Evolutionary conservation across 2,113 vertebrate genomes (phyloP).

Genomic region (Scophthalmus maximus): DNA sequence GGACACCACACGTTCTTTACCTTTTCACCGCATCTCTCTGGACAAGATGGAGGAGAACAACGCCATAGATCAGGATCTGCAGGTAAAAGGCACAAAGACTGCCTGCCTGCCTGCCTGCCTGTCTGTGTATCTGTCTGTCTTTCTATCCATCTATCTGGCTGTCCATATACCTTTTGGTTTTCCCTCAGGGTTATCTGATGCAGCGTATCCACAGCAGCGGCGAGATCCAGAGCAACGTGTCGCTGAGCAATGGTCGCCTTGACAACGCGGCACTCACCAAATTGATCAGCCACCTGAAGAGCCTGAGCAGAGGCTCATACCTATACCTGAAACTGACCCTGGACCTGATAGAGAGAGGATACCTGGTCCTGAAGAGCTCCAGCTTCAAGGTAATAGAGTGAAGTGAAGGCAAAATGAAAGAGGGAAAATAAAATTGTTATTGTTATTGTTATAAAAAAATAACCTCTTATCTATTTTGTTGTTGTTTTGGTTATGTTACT

Average conservation of each 20-base stretch:
- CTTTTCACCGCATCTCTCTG: slow-evolving; percentile 96
- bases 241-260: slow-evolving; percentile 93
- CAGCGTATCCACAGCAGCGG: slow-evolving; percentile 96
- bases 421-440: too few relatives aligned
- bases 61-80: slow-evolving; percentile 96
- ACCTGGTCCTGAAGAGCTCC: slow-evolving; percentile 97
- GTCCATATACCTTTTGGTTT: not conserved
- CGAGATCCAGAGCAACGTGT: slow-evolving; percentile 99
- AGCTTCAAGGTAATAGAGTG: slow-evolving; percentile 88
- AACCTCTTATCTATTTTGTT: too few relatives aligned
- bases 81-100: slow-evolving; percentile 63
- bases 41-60: slow-evolving; percentile 93
- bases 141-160: not conserved
- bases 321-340: slow-evolving; percentile 98
- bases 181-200: slow-evolving; percentile 87
- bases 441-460: too few relatives aligned
- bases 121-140: too few relatives aligned
- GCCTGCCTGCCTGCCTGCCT: not conserved
- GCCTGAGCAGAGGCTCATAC: slow-evolving; percentile 94
- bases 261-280: slow-evolving; percentile 95
- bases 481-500: too few relatives aligned
- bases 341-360: slow-evolving; percentile 97
- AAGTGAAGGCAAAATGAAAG: not conserved
- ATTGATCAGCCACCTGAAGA: slow-evolving; percentile 95
- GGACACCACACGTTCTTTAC: slow-evolving; percentile 94